Evolutionary conservation across 2,113 vertebrate species (phyloP).

Genomic region (Elephas maximus): DNA sequence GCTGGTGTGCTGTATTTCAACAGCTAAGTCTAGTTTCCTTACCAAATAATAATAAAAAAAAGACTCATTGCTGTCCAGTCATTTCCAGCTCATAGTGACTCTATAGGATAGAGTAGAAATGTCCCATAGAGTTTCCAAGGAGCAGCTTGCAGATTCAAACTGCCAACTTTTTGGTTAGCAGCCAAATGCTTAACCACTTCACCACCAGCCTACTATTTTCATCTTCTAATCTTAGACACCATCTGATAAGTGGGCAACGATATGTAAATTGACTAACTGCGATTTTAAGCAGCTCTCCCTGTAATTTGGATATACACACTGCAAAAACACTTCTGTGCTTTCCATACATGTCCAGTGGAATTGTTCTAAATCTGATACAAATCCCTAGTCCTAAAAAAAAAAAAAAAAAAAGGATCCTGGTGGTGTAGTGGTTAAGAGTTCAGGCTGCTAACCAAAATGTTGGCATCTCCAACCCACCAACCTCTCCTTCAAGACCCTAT

Average conservation of each 20-base stretch:
- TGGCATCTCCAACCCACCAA: no score
- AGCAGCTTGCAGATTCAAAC: no score
- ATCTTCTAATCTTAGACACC: conserved; percentile 47
- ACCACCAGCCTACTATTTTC: conserved; percentile 6
- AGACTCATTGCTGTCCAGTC: no score
- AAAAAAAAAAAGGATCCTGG: neutral
- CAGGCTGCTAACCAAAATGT: no score
- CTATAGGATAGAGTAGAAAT: no score
- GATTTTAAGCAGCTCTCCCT: conserved; percentile 56
- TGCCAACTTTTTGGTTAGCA: no score
- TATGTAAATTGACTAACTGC: conserved; percentile 47
- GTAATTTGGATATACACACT: conserved; percentile 19
- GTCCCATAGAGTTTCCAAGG: no score
- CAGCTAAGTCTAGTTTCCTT: neutral
- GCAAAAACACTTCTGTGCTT: conserved; percentile 58
- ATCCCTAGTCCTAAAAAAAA: neutral
- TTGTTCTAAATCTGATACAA: conserved; percentile 50
- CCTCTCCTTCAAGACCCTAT: no score
- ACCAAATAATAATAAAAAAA: neutral
- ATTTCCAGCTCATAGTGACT: no score
- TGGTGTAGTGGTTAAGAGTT: no score
- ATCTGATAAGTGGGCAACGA: conserved; percentile 46
- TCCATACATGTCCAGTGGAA: neutral
- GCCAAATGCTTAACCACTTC: no score
- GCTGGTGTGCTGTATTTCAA: neutral